Evolutionary conservation across 2,797 vertebrate species (phyloP), one percentile per base, ranked within the genome.

Genomic region (Poecilia gillii): DNA sequence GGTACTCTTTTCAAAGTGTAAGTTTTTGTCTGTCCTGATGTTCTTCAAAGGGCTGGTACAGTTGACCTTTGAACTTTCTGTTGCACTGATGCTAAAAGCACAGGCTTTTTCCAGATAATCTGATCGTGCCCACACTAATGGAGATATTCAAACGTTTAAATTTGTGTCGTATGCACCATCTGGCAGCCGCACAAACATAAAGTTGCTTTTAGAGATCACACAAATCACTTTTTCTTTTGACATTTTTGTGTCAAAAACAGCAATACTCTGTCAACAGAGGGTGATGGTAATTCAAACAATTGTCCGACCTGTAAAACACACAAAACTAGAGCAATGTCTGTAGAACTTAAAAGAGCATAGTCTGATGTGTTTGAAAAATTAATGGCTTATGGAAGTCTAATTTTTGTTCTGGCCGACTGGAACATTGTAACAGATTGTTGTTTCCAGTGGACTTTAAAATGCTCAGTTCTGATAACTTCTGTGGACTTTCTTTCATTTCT

Each of bases 131-230:
- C 66, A 25, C 85, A 31, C 18, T 80, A 76, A 78, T 83, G 76
- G 79, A 80, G 76, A 74, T 76, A 57, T 66, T 82, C 79, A 75
- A 81, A 72, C 47, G 86, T 80, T 82, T n/a, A 84, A 2, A 72
- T 74, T 20, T 14, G 36, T 33, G 71, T 77, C 23, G 49, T 43
- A 20, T 47, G 49, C 12, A 23, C 11, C n/a, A 5, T 77, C 39
- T n/a, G 66, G 23, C 0, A 13, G 36, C 39, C 9, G 9, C 36
- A 70, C 45, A 72, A 31, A 8, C 4, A 3, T 8, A 31, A 18
- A 47, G 70, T 47, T 47, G 9, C 4, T 23, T 16, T 47, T 72
- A 8, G 16, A 62, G 13, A 62, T 8, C n/a, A 20, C 39, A 1
- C 12, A 13, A 43, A 43, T 43, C 64, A 43, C 25, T 55, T 49